These are phyloP conservation scores for Paguma larvata DNA, from an alignment of 2,797 vertebrate species.

Conservation along the genomic window DNA sequence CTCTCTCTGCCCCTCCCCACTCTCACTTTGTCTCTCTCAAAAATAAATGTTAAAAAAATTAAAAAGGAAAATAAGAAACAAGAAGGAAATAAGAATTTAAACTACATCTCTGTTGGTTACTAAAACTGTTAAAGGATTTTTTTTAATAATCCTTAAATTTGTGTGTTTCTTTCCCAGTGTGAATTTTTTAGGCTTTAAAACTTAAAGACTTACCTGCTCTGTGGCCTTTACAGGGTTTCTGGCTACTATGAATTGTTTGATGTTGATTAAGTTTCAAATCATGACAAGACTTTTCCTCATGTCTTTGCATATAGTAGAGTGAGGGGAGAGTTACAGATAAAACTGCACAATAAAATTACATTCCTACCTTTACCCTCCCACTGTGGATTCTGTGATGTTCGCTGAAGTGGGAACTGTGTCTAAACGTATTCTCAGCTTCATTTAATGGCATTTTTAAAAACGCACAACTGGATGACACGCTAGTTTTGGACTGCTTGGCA, in stretches of 20 bases:
- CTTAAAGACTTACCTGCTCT: slow-evolving; percentile 17
- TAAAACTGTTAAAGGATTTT: slow-evolving; percentile 55
- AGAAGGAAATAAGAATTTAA: neutral
- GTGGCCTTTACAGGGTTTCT: slow-evolving; percentile 37
- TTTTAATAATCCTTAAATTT: slow-evolving; percentile 20
- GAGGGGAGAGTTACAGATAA: neutral
- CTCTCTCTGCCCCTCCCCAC: too few species aligned
- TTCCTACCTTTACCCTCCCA: slow-evolving; percentile 36
- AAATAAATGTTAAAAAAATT: neutral
- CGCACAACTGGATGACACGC: neutral
- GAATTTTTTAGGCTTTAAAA: slow-evolving; percentile 68
- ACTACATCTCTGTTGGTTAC: neutral
- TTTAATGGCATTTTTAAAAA: slow-evolving; percentile 19
- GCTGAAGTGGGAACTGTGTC: slow-evolving; percentile 11
- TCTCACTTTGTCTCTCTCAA: neutral
- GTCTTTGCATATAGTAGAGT: slow-evolving; percentile 30
- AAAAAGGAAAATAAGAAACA: neutral
- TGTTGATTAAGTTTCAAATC: slow-evolving; percentile 26
- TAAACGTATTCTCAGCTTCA: slow-evolving; percentile 44
- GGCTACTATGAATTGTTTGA: neutral
- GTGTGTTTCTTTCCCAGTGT: slow-evolving; percentile 21
- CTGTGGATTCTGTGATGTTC: slow-evolving; percentile 44
- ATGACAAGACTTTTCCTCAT: slow-evolving; percentile 25
- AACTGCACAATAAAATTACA: slow-evolving; percentile 26
- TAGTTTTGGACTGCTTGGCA: slow-evolving; percentile 9